Conservation (phyloP, 2,888 invertebrate genomes). For the Aelia acuminata region DNA sequence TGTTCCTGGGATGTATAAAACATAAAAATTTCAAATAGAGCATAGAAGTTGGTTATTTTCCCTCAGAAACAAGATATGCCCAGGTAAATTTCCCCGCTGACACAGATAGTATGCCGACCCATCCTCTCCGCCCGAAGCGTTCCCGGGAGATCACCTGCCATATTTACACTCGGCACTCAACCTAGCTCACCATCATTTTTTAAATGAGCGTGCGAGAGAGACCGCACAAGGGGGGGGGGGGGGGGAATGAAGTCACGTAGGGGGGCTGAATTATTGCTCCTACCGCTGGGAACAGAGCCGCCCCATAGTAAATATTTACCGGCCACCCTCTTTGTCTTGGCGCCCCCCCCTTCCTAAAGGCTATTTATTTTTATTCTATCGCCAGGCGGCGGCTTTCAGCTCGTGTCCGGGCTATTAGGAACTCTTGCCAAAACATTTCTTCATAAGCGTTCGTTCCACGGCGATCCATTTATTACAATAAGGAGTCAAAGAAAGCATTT, state of each 20-base stretch:
- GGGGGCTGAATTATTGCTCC: slow-evolving; percentile 23
- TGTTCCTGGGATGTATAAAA: too few relatives aligned
- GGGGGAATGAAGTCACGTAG: slow-evolving; percentile 34
- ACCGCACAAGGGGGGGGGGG: neutral
- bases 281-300: slow-evolving; percentile 5
- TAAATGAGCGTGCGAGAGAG: slow-evolving; percentile 1
- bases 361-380: slow-evolving; percentile 23
- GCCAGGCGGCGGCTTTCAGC: neutral
- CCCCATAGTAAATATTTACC: slow-evolving; percentile 33
- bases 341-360: neutral
- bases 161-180: neutral
- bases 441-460: neutral
- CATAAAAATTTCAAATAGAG: too few relatives aligned
- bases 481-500: neutral
- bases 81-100: neutral
- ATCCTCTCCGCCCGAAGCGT: neutral
- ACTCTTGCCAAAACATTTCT: slow-evolving; percentile 14
- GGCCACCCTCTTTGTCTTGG: neutral
- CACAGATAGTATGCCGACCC: neutral
- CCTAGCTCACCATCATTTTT: slow-evolving; percentile 22
- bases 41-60: neutral
- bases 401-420: slow-evolving; percentile 11
- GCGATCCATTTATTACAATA: slow-evolving; percentile 16
- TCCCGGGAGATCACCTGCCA: neutral
- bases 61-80: neutral